Base-by-base conservation (phyloP, 2,888 invertebrate genomes). In the Nephrotoma guestfalica region DNA sequence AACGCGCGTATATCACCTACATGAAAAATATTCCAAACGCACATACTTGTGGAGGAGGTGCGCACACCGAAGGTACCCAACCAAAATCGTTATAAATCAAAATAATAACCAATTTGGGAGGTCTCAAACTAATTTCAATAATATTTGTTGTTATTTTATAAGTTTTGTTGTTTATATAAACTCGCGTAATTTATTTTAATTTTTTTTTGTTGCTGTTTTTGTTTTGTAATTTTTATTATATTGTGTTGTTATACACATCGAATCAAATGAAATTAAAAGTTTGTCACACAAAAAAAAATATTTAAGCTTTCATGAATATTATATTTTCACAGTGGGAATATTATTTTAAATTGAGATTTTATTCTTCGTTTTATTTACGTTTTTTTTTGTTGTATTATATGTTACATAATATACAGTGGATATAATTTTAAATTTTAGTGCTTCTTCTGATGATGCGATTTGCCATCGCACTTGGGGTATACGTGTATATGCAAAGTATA, bases 91-190 rank as follows among this genome's bases (percentile, higher is more conserved):
- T 41, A 41, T 84, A 84, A 84, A 84, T 84, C 84, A 84, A 84
- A 84, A 84, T 84, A 84, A 84, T 84, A 84, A 84, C 84, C 84
- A 84, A 84, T 84, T 84, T 84, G 84, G 42, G 84, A 84, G 84
- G 84, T 84, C 84, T 84, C 84, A 84, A 42, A 41, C 84, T 84
- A 41, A 84, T 84, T 84, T 84, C 41, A 71, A 71, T 71, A 30
- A 71, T 9, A 30, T 71, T 71, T 71, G 71, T 71, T 71, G 30
- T 71, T 71, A 30, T 71, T 51, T 51, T 51, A 30, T 30, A 51
- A 15, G 51, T 51, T 51, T 51, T 51, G 51, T 51, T 15, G 18
- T 15, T 30, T 51, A 15, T 71, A 71, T 30, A 9, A 71, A 30
- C 71, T 18, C 43, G 43, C 71, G 71, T 71, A 71, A 71, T 71